Base-by-base conservation (phyloP, 2,888 invertebrate genomes). In the Hylaea fasciaria region DNA sequence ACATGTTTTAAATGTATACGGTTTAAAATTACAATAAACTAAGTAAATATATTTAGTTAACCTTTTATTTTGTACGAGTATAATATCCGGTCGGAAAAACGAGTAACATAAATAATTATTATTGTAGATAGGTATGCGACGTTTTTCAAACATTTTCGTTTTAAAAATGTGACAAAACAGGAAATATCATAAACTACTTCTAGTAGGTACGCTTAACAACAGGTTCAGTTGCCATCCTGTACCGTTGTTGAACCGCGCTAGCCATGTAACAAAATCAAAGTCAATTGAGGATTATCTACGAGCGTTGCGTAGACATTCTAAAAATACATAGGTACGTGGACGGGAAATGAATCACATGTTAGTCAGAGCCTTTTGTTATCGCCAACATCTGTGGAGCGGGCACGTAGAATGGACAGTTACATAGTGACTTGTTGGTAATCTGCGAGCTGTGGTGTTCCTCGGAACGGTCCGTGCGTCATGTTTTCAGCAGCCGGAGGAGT, bases 321-420 rank as follows among this genome's bases (percentile, higher is more conserved):
- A 77, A 80, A 82, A 82, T 79, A 80, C 56, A 69, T 70, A 46
- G 71, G 76, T 80, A 80, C 78, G 80, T 78, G 81, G 80, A 78
- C 81, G 76, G 83, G 78, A 83, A 80, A 73, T 87, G 87, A 89
- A 82, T 89, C 83, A 87, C 72, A 69, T 65, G 72, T 89, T 89
- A 87, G 80, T 89, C 86, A 88, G 76, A 64, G 69, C 64, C 63
- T 54, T 72, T 64, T 74, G 80, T 80, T 87, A 87, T 88, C 87
- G 74, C 72, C 70, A 82, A 81, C 82, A 89, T 84, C 86, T 83
- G 79, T 62, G 66, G 66, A 74, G 59, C 61, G 55, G 69, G 76
- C 82, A 84, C 85, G 83, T 82, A 81, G 67, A 40, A 40, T 47
- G 75, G 72, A 76, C 78, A 78, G 80, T 82, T 78, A 78, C 56